Evolutionary conservation across 2,113 vertebrate genomes (phyloP).

Genomic region (Cromileptes altivelis): DNA sequence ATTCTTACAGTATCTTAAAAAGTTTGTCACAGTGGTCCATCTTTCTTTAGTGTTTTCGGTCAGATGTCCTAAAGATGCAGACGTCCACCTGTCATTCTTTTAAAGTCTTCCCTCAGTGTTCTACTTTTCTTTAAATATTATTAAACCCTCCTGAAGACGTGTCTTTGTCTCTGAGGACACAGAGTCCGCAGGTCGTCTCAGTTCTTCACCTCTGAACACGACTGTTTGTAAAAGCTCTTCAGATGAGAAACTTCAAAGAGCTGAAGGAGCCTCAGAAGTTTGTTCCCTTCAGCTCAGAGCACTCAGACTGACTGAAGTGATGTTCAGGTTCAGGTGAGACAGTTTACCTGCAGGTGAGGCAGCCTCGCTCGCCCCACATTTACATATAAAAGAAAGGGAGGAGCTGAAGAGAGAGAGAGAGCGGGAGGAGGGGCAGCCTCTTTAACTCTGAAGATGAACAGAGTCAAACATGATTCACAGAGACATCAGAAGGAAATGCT

Average conservation of each 20-base stretch:
- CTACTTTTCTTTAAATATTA: too few relatives aligned
- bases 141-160: too few relatives aligned
- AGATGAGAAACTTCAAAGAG: neutral
- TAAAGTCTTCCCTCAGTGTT: neutral
- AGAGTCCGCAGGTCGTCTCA: too few relatives aligned
- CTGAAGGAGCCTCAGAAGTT: too few relatives aligned
- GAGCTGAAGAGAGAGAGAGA: constrained; percentile 39
- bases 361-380: constrained; percentile 39
- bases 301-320: too few relatives aligned
- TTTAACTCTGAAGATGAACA: too few relatives aligned
- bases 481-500: too few relatives aligned
- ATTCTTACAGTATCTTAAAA: neutral
- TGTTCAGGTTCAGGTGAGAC: neutral
- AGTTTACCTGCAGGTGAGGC: constrained; percentile 27
- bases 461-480: too few relatives aligned
- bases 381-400: constrained; percentile 62
- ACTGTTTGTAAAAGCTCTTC: neutral
- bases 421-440: constrained; percentile 1
- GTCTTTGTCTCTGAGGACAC: too few relatives aligned
- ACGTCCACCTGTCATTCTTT: too few relatives aligned
- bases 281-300: too few relatives aligned
- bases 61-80: neutral
- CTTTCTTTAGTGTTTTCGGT: neutral
- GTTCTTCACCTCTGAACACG: too few relatives aligned
- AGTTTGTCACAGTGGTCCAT: neutral